Percentiles rank a stretch among this genome's conserved stretches.
phyloP scores from a whole-genome alignment of 2,797 vertebrate species.

The Notamacropus eugenii region DNA sequence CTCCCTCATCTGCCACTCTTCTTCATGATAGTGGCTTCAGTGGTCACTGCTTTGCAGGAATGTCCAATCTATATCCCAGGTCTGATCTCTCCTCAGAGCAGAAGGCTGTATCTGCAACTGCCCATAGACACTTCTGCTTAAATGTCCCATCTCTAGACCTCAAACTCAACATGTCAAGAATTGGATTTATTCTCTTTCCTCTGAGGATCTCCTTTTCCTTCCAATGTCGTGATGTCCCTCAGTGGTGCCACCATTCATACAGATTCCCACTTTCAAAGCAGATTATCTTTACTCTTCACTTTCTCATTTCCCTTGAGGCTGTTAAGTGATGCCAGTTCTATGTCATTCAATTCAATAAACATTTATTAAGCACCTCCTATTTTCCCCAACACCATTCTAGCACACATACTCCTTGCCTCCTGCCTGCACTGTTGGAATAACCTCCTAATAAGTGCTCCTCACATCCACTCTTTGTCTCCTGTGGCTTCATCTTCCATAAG shows the following conservation, averaged over 20 bases:
- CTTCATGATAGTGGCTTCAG: not conserved
- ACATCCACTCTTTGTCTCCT: not conserved
- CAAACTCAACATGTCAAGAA: not conserved
- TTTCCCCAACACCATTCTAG: not conserved
- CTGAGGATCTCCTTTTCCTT: not conserved
- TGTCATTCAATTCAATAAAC: not conserved
- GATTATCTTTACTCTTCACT: no score
- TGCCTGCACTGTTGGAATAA: not conserved
- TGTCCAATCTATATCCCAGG: not conserved
- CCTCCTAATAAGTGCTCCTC: not conserved
- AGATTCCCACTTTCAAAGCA: not conserved
- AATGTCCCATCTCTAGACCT: slow-evolving; percentile 83
- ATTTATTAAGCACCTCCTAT: not conserved
- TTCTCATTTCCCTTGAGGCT: not conserved
- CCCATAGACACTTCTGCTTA: not conserved
- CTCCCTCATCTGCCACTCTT: not conserved
- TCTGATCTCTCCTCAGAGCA: not conserved
- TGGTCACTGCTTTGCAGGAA: accelerated
- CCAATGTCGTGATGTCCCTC: not conserved
- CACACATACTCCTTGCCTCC: not conserved
- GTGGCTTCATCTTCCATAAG: not conserved
- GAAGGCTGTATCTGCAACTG: not conserved
- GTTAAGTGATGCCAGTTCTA: not conserved
- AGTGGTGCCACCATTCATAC: not conserved
- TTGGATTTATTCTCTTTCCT: not conserved